Conservation (phyloP, 2,797 vertebrate species). For the Arrhamphus sclerolepis region DNA sequence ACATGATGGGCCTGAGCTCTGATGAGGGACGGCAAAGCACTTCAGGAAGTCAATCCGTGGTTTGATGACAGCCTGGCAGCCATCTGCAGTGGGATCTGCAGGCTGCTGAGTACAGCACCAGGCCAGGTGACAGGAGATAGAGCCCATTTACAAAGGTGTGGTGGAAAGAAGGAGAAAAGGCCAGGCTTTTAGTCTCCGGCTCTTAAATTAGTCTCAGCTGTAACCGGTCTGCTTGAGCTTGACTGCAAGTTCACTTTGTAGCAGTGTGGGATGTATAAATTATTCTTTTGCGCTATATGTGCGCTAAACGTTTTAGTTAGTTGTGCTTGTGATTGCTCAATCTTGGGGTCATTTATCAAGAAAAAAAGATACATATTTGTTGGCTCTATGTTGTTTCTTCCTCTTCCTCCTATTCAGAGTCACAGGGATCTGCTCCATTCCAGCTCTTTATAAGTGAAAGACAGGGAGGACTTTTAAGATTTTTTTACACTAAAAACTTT, state of each 20-base stretch:
- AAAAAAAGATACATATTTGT: too few relatives aligned
- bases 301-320: too few relatives aligned
- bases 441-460: too few relatives aligned
- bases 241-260: background rate
- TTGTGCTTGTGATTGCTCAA: too few relatives aligned
- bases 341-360: too few relatives aligned
- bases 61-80: constrained; percentile 54
- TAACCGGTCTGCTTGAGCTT: background rate
- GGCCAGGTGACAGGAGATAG: constrained; percentile 46
- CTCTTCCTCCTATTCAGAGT: too few relatives aligned
- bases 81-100: constrained; percentile 44
- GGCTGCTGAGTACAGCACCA: constrained; percentile 33
- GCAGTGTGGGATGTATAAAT: too few relatives aligned
- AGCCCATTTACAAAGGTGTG: constrained; percentile 30
- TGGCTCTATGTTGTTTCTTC: too few relatives aligned
- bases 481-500: too few relatives aligned
- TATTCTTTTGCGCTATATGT: too few relatives aligned
- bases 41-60: constrained; percentile 41
- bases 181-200: background rate
- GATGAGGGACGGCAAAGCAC: constrained; percentile 29
- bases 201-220: constrained; percentile 3
- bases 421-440: too few relatives aligned
- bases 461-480: too few relatives aligned
- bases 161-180: constrained; percentile 16
- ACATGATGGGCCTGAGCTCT: background rate